These are phyloP conservation scores for Leptarthrus brevirostris DNA, from an alignment of 2,888 invertebrate species.

Conservation along the genomic window DNA sequence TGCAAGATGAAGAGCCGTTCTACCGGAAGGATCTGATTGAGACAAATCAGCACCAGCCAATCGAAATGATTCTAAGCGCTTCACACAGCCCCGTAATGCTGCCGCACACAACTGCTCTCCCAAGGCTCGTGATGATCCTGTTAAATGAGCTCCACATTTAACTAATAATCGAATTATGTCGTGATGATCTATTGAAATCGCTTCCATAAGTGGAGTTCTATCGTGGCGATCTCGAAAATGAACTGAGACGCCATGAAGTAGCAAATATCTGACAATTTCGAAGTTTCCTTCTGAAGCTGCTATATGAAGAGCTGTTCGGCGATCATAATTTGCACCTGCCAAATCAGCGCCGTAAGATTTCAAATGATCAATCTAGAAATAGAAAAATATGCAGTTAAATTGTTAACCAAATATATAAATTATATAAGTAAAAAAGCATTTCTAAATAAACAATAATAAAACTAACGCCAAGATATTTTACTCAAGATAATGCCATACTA, in stretches of 20 bases:
- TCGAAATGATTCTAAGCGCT: constrained; percentile 72
- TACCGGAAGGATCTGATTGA: constrained; percentile 72
- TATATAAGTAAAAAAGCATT: too few relatives aligned
- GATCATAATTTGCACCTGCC: constrained; percentile 78
- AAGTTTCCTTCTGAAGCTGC: constrained; percentile 79
- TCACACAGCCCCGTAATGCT: constrained; percentile 72
- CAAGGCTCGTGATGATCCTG: constrained; percentile 70
- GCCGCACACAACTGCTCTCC: constrained; percentile 78
- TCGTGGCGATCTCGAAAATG: constrained; percentile 80
- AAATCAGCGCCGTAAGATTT: constrained; percentile 77
- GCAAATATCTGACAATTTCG: constrained; percentile 76
- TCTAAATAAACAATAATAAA: too few relatives aligned
- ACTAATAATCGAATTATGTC: constrained; percentile 75
- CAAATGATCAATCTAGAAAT: constrained; percentile 61
- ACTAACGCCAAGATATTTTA: too few relatives aligned
- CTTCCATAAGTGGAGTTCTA: constrained; percentile 78
- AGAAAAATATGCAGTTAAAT: not conserved
- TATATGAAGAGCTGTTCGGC: constrained; percentile 83
- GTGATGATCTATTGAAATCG: constrained; percentile 74
- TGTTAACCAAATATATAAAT: too few relatives aligned
- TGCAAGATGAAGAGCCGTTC: constrained; percentile 78
- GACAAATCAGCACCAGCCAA: constrained; percentile 78
- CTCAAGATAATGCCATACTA: too few relatives aligned
- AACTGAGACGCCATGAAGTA: constrained; percentile 84
- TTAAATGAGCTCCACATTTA: constrained; percentile 81